Conservation (phyloP, 2,888 invertebrate species). For the Beris morrisii region DNA sequence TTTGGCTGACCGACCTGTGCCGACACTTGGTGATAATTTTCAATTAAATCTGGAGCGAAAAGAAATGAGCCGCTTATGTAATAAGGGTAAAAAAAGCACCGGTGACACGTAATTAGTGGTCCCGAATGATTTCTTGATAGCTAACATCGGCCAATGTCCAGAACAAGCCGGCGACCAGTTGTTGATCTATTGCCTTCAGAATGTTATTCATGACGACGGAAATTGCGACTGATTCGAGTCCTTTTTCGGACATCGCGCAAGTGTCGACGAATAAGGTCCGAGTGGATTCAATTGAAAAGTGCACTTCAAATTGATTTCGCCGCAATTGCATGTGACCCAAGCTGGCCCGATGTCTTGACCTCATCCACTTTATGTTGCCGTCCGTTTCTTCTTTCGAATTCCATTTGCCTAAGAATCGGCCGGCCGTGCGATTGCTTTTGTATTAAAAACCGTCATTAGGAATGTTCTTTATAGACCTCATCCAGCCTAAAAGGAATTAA, state of each 20-base stretch:
- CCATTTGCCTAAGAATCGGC: conserved; percentile 26
- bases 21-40: conserved; percentile 32
- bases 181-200: no score
- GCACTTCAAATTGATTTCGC: no score
- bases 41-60: conserved; percentile 24
- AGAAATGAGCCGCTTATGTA: not conserved
- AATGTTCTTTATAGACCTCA: conserved; percentile 34
- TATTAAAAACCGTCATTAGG: conserved; percentile 36
- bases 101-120: not conserved
- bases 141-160: no score
- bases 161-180: no score
- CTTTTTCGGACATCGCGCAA: no score
- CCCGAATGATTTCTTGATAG: not conserved
- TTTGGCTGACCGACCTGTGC: conserved; percentile 12
- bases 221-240: no score
- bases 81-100: not conserved
- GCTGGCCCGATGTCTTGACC: conserved; percentile 32
- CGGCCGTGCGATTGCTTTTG: conserved; percentile 28
- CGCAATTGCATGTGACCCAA: no score
- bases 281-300: no score
- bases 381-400: conserved; percentile 26
- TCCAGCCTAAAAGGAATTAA: conserved; percentile 37
- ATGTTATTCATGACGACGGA: no score
- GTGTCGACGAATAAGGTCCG: no score
- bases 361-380: conserved; percentile 36